These are phyloP conservation scores for Aix galericulata DNA, from an alignment of 2,113 vertebrate species.

Conservation along the genomic window DNA sequence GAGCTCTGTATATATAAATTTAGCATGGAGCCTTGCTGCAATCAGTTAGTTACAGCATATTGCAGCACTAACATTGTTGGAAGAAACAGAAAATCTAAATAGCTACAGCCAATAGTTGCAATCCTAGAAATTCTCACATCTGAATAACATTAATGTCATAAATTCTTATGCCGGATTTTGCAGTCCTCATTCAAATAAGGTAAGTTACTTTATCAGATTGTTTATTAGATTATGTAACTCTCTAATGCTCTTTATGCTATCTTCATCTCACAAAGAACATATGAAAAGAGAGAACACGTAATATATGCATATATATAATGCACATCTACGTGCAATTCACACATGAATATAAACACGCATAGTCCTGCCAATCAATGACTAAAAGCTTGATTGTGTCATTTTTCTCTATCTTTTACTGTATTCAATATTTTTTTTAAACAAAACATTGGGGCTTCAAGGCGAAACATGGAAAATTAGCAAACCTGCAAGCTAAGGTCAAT, in stretches of 20 bases:
- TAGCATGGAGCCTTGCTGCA: conserved; percentile 49
- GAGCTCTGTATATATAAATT: conserved; percentile 41
- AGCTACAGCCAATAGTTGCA: neutral
- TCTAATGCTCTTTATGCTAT: neutral
- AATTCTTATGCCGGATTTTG: conserved; percentile 40
- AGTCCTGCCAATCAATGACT: neutral
- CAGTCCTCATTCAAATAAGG: conserved; percentile 7
- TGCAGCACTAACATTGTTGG: conserved; percentile 15
- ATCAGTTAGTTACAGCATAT: conserved; percentile 65
- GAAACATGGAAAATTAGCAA: neutral
- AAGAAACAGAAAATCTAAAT: conserved; percentile 48
- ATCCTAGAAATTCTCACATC: conserved; percentile 40
- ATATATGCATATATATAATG: neutral
- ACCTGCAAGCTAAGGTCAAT: neutral
- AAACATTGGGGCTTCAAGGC: neutral
- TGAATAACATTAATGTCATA: conserved; percentile 51
- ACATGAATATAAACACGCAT: neutral
- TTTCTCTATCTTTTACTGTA: fast-evolving
- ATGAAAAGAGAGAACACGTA: neutral
- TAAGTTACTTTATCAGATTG: conserved; percentile 27
- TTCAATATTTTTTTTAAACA: neutral
- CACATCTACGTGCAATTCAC: neutral
- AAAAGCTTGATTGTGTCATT: neutral
- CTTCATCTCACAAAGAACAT: neutral
- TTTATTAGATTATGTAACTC: conserved; percentile 15